These are phyloP conservation scores for Heterochromis multidens DNA, from an alignment of 2,113 vertebrate genomes.

Conservation along the genomic window DNA sequence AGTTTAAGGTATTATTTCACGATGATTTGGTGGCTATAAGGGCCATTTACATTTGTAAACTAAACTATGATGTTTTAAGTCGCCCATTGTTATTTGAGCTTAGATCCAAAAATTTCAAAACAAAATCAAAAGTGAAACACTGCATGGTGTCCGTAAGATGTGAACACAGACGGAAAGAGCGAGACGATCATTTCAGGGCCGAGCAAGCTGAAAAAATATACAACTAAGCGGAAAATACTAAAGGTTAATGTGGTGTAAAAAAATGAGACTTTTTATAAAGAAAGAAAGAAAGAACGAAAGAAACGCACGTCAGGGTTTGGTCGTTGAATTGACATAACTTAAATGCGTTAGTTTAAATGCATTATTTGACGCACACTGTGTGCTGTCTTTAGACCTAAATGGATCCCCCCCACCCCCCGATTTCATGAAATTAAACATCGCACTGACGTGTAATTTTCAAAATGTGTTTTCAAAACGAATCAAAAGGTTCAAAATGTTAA, in stretches of 20 bases:
- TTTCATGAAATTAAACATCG: not conserved
- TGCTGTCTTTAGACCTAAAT: not conserved
- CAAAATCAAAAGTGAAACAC: not conserved
- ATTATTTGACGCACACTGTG: not conserved
- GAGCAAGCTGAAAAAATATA: not conserved
- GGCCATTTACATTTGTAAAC: not conserved
- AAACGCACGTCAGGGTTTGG: not conserved
- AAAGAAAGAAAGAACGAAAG: not conserved
- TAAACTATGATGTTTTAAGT: not conserved
- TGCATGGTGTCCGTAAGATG: not conserved
- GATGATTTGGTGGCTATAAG: not conserved
- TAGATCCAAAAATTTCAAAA: not conserved
- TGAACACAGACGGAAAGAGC: no score
- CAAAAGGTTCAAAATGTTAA: not conserved
- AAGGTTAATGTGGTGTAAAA: not conserved
- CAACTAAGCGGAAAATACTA: not conserved
- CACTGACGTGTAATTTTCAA: not conserved
- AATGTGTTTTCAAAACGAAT: not conserved
- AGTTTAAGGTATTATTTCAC: not conserved
- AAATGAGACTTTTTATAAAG: not conserved
- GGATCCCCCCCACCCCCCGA: fast-evolving
- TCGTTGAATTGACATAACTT: not conserved
- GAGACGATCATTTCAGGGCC: not conserved
- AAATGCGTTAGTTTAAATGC: no score
- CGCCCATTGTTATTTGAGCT: not conserved